A percentile compares a stretch with the other conserved stretches of the same genome.
phyloP scores from a whole-genome alignment of 35 echinoderm and acorn worm genomes.

The Acanthaster planci region DNA sequence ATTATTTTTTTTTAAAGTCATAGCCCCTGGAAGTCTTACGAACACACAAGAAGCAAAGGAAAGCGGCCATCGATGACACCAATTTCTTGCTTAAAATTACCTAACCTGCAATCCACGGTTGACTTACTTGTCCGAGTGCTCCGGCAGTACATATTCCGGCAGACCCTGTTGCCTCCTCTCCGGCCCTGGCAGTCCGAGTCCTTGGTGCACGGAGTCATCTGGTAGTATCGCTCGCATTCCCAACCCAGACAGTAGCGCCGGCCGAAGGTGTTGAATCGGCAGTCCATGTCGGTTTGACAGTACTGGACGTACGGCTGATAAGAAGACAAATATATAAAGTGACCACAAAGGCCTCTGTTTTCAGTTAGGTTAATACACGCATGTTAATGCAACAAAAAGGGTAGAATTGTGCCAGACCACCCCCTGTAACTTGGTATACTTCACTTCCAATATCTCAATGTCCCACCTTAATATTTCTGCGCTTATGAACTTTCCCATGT shows the following conservation, averaged over 20 bases:
- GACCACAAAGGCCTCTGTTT: too few relatives aligned
- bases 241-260: slow-evolving; percentile 47
- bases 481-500: too few relatives aligned
- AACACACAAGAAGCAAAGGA: neutral
- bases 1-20: too few relatives aligned
- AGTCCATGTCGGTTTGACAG: slow-evolving; percentile 38
- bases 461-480: too few relatives aligned
- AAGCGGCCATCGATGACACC: neutral
- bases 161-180: slow-evolving; percentile 17
- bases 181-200: slow-evolving; percentile 20
- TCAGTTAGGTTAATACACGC: too few relatives aligned
- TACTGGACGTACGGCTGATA: slow-evolving; percentile 35
- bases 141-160: slow-evolving; percentile 61
- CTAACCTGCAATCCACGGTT: neutral
- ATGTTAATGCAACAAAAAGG: too few relatives aligned
- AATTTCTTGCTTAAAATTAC: neutral
- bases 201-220: slow-evolving; percentile 33
- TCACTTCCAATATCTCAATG: too few relatives aligned
- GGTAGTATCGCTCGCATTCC: slow-evolving; percentile 48
- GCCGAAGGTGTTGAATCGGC: neutral
- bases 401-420: too few relatives aligned
- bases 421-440: too few relatives aligned
- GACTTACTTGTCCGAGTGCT: slow-evolving; percentile 31
- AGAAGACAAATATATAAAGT: neutral
- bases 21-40: neutral